Evolutionary conservation across 2,797 vertebrate genomes (phyloP), one percentile per base, ranked within the genome.

Genomic region (Lemur catta): DNA sequence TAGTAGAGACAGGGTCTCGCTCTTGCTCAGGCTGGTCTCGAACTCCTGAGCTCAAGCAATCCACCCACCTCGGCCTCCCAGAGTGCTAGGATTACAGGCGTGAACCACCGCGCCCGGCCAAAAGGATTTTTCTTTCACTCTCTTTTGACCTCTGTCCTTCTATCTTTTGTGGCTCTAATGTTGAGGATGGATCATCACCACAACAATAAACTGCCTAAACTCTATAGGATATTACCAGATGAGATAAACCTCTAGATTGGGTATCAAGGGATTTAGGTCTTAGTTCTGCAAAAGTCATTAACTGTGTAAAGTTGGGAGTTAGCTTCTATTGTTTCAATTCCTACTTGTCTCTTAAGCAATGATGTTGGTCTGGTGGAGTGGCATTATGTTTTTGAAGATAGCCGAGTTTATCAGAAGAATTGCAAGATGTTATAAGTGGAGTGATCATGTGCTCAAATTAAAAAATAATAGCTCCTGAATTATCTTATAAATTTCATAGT

Each of bases 371-470:
- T 76, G 35, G 35, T 89, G 9, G 87, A 59, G 6, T 84, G 30
- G 22, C 15, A 67, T 72, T 87, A 57, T 75, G 24, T 38, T 89
- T 74, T 89, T 63, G 14, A 85, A 69, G 65, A 35, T 35, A 26
- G n/a, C 43, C 65, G 18, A 92, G 10, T 81, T 76, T 22, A 50
- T 96, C 59, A 91, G 20, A 92, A 81, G 46, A 91, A 86, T 92
- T 75, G 1, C 4, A 69, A 50, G 26, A 33, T 88, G 1, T 35
- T 80, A 15, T 84, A 81, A 95, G 24, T 57, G 1, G 3, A n/a
- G 59, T 71, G 15, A 93, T 81, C 7, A 65, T 78, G 63, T 38
- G 4, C 12, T 85, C 38, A 91, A 89, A 75, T 38, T 76, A 76
- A 88, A 87, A 50, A 67, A 17, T 46, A 46, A 41, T 28, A 15